Evolutionary conservation across 2,888 invertebrate species (phyloP).

Genomic region (Pristionchus arcanus): DNA sequence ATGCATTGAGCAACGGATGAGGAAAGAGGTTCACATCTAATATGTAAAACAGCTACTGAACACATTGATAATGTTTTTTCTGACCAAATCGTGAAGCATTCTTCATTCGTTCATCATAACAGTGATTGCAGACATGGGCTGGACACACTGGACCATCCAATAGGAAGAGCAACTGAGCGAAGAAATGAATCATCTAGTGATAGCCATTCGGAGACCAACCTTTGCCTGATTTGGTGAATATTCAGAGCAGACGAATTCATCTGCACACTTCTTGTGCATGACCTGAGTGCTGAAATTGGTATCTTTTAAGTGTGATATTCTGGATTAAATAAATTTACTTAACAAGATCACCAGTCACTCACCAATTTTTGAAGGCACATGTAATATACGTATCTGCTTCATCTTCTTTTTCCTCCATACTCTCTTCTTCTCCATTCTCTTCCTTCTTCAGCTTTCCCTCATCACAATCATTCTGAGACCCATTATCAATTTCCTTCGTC

Average conservation of each 20-base stretch:
- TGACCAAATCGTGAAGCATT: not conserved
- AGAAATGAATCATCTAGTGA: not conserved
- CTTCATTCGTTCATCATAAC: not conserved
- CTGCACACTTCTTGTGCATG: not conserved
- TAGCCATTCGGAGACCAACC: not conserved
- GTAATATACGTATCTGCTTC: not conserved
- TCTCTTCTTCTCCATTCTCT: not conserved
- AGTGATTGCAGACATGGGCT: conserved; percentile 4
- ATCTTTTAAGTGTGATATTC: not conserved
- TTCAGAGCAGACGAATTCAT: not conserved
- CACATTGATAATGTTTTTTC: not conserved
- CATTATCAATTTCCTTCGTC: not conserved
- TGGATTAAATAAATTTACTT: not conserved
- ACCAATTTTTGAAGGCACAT: not conserved
- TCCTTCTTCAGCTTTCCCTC: not conserved
- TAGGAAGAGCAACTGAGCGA: conserved; percentile 8
- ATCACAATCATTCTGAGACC: not conserved
- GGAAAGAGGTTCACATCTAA: too few species aligned
- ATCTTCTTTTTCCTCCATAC: not conserved
- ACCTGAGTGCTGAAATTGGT: not conserved
- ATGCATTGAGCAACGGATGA: not conserved
- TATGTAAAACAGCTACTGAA: not conserved
- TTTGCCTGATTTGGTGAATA: not conserved
- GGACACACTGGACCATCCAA: not conserved
- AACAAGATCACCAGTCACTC: not conserved